Conservation (phyloP, 2,113 vertebrate genomes). For the Emydura subglobosa region DNA sequence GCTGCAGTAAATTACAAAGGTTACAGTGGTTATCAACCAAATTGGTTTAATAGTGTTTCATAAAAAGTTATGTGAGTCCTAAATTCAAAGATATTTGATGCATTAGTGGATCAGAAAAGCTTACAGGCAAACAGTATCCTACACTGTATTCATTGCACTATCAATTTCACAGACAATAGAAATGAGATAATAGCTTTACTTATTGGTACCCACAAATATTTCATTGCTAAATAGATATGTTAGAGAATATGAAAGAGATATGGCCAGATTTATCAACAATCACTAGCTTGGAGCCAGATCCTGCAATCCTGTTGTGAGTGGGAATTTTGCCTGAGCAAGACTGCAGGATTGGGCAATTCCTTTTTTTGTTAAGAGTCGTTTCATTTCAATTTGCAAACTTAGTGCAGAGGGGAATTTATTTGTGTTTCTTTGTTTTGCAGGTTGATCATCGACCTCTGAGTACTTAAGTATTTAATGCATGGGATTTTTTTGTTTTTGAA, state of each 20-base stretch:
- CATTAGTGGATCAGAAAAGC: constrained; percentile 63
- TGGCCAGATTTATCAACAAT: neutral
- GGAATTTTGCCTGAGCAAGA: neutral
- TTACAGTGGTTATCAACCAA: constrained; percentile 53
- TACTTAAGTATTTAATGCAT: neutral
- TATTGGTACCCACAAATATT: neutral
- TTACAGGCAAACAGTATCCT: constrained; percentile 56
- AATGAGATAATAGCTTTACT: constrained; percentile 37
- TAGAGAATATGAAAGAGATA: neutral
- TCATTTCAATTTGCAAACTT: neutral
- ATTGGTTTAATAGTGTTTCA: constrained; percentile 57
- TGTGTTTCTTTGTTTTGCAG: neutral
- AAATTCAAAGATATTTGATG: constrained; percentile 69
- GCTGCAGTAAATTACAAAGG: constrained; percentile 53
- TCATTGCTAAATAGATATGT: neutral
- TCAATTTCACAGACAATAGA: constrained; percentile 42
- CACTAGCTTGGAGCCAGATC: neutral
- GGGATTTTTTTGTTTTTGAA: neutral
- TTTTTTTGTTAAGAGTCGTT: neutral
- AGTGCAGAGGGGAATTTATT: fast-evolving
- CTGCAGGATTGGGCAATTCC: neutral
- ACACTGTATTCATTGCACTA: constrained; percentile 57
- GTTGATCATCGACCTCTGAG: neutral
- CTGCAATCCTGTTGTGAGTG: neutral
- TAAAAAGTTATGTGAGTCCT: constrained; percentile 69